These are phyloP conservation scores for Brachystomella parvula DNA, from an alignment of 1,140 invertebrate genomes.

Conservation along the genomic window DNA sequence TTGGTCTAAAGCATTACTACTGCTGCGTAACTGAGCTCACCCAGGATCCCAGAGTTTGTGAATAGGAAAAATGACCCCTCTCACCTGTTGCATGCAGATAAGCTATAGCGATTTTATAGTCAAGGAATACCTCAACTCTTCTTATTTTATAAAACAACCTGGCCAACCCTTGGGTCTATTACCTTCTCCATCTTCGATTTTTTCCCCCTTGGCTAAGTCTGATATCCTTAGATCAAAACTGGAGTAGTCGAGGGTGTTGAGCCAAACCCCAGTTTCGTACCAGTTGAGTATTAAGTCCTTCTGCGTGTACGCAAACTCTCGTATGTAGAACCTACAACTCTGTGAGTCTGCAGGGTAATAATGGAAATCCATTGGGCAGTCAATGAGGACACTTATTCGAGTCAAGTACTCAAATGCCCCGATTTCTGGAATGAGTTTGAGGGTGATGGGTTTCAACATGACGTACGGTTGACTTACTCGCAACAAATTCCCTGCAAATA, in stretches of 20 bases:
- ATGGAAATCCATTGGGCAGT: constrained; percentile 16
- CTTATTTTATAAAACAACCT: not conserved
- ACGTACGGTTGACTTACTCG: constrained; percentile 15
- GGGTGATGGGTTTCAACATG: constrained; percentile 19
- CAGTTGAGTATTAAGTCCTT: constrained; percentile 7
- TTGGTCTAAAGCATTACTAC: too few relatives aligned
- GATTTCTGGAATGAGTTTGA: constrained; percentile 18
- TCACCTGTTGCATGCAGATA: too few relatives aligned
- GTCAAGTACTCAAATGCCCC: constrained; percentile 20
- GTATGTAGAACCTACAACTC: not conserved
- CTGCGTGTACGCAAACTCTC: not conserved
- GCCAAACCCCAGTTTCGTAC: constrained; percentile 7
- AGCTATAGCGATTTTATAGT: not conserved
- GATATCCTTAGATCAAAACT: constrained; percentile 11
- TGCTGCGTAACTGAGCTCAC: too few relatives aligned
- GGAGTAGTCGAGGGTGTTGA: not conserved
- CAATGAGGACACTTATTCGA: not conserved
- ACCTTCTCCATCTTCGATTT: not conserved
- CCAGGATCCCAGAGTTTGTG: too few relatives aligned
- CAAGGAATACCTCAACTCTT: not conserved
- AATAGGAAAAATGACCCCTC: too few relatives aligned
- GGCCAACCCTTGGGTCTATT: not conserved
- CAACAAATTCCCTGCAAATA: constrained; percentile 11
- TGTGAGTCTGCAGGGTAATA: not conserved
- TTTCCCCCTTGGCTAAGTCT: not conserved